Evolutionary conservation across 2,113 vertebrate genomes (phyloP).

Genomic region (Ictalurus furcatus): DNA sequence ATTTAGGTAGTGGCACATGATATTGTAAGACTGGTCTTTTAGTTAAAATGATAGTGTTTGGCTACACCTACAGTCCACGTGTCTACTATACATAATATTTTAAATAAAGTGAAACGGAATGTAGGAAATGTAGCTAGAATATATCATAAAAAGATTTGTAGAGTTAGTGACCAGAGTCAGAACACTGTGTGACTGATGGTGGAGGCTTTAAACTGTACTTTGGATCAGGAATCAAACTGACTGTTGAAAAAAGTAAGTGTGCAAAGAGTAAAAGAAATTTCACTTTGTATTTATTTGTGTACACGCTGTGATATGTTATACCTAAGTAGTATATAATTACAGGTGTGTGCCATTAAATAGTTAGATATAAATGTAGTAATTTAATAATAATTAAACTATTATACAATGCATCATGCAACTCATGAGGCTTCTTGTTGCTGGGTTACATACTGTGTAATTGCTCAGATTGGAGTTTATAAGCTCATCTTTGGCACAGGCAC

Average conservation of each 20-base stretch:
- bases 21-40: not conserved
- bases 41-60: not conserved
- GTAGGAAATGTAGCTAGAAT: not conserved
- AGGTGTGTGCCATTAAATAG: not conserved
- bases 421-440: slow-evolving; percentile 12
- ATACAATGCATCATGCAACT: not conserved
- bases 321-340: not conserved
- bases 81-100: too few relatives aligned
- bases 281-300: not conserved
- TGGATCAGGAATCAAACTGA: slow-evolving; percentile 47
- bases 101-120: not conserved
- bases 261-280: not conserved
- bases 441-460: slow-evolving; percentile 32
- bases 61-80: not conserved
- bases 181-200: slow-evolving; percentile 40
- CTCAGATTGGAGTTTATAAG: slow-evolving; percentile 11
- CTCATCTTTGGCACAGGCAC: slow-evolving; percentile 40
- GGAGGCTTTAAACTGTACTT: slow-evolving; percentile 43
- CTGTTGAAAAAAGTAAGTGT: slow-evolving; percentile 32
- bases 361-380: not conserved
- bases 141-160: too few relatives aligned
- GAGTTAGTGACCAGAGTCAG: not conserved
- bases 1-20: not conserved
- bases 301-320: not conserved
- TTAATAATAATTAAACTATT: too few relatives aligned